Evolutionary conservation across 2,113 vertebrate genomes (phyloP), one percentile per base, ranked within the genome.

Genomic region (Ophiodon elongatus): DNA sequence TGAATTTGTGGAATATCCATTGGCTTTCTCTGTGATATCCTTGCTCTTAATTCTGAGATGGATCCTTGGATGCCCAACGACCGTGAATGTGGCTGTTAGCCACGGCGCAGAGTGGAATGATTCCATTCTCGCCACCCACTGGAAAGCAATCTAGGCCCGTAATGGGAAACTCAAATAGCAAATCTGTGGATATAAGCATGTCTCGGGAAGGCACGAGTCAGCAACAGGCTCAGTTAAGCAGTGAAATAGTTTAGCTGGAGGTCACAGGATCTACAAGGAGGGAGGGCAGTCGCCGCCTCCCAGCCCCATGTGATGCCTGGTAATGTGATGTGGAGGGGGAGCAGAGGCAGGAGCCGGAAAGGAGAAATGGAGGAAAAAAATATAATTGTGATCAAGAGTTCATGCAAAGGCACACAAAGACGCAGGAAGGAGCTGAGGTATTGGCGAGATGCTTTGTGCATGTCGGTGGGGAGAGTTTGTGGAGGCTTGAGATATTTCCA

Each of bases 101-200:
- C 72, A 71, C 69, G 67, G 83, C 84, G 27, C 82, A 29, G 75
- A 79, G 84, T 72, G 82, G 65, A 91, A 85, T 88, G 83, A 87
- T 92, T 89, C 86, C 85, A 68, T 88, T 91, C 79, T 83, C 76
- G 31, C 82, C 90, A 83, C 86, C 90, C 86, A 85, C 86, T 84
- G 89, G 86, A 91, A 94, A 93, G 87, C 91, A 94, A 93, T 94
- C 91, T 91, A 13, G 82, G 76, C 15, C 67, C 69, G 70, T 92
- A 93, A 94, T 92, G 89, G 86, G 83, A 91, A 94, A 93, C 76
- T 90, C 87, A 90, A 93, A 92, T 86, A 88, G 85, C 79, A 91
- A 90, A 92, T 91, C 87, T 88, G 78, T 82, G 84, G 70, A 56
- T 79, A 86, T 91, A 85, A 91, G 90, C 88, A 86, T 91, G 87